These are phyloP conservation scores for Punctoribates punctum DNA, from an alignment of 2,888 invertebrate genomes.

Conservation along the genomic window DNA sequence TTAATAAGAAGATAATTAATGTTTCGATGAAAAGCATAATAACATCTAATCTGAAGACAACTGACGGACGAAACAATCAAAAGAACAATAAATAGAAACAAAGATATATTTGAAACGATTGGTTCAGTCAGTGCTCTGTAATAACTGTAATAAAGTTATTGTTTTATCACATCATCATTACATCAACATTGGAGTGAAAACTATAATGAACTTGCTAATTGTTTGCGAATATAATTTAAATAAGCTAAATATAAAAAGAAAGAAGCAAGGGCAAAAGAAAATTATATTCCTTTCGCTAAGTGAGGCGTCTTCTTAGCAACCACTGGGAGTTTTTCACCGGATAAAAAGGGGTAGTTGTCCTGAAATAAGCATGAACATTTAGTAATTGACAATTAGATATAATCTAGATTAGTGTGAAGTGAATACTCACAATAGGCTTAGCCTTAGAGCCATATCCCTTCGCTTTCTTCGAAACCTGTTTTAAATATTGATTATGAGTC, in stretches of 20 bases:
- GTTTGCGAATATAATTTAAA: no score
- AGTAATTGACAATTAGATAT: neutral
- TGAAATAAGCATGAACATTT: constrained; percentile 55
- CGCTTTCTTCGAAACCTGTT: constrained; percentile 20
- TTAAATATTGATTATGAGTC: constrained; percentile 47
- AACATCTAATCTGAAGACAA: no score
- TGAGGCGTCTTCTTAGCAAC: constrained; percentile 84
- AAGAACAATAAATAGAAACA: no score
- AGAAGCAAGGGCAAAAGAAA: neutral
- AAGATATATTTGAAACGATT: no score
- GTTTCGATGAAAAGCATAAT: no score
- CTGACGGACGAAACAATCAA: no score
- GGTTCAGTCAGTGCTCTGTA: no score
- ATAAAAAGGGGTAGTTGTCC: constrained; percentile 75
- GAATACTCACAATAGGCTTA: constrained; percentile 11
- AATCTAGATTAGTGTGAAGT: neutral
- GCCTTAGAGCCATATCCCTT: neutral
- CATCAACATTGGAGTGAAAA: no score
- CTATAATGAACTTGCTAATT: no score
- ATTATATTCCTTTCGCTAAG: constrained; percentile 30
- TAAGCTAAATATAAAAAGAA: neutral
- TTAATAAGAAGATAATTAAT: no score
- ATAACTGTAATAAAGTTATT: no score
- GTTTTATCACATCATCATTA: no score
- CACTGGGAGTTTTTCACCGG: constrained; percentile 79